These are phyloP conservation scores for Geopemphigus sp. DNA, from an alignment of 1,140 invertebrate species.

Conservation along the genomic window DNA sequence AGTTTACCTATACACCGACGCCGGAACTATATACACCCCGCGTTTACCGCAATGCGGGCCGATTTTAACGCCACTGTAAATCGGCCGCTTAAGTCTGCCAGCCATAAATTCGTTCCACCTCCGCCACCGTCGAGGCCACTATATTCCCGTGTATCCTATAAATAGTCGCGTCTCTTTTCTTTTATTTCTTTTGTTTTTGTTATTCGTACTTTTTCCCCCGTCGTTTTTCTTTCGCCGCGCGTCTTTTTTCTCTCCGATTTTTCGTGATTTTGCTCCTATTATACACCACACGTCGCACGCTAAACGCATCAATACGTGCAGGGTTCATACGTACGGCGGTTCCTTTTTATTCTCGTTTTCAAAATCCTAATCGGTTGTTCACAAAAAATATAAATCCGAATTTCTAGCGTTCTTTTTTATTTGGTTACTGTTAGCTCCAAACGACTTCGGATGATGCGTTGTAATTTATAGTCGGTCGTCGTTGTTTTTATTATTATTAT, in stretches of 20 bases:
- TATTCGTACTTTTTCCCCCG: not conserved
- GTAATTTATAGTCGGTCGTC: not conserved
- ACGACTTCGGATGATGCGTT: not conserved
- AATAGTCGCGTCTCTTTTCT: not conserved
- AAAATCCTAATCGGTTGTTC: not conserved
- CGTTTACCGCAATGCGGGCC: constrained; percentile 44
- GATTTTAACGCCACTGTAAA: constrained; percentile 45
- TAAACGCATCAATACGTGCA: not conserved
- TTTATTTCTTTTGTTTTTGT: too few relatives aligned
- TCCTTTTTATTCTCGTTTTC: not conserved
- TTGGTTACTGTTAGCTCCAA: not conserved
- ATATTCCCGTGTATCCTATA: not conserved
- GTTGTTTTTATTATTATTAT: not conserved
- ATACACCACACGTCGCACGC: not conserved
- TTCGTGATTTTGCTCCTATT: not conserved
- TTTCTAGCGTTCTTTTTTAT: not conserved
- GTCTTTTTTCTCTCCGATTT: not conserved
- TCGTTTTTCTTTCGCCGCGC: not conserved
- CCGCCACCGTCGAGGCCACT: not conserved
- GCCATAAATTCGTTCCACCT: constrained; percentile 22
- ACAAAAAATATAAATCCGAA: not conserved
- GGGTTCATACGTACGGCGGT: too few relatives aligned
- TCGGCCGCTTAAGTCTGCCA: constrained; percentile 38
- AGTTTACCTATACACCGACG: constrained; percentile 18
- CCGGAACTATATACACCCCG: not conserved